These are phyloP conservation scores for Ranitomeya variabilis DNA, from an alignment of 2,113 vertebrate genomes.

Conservation along the genomic window DNA sequence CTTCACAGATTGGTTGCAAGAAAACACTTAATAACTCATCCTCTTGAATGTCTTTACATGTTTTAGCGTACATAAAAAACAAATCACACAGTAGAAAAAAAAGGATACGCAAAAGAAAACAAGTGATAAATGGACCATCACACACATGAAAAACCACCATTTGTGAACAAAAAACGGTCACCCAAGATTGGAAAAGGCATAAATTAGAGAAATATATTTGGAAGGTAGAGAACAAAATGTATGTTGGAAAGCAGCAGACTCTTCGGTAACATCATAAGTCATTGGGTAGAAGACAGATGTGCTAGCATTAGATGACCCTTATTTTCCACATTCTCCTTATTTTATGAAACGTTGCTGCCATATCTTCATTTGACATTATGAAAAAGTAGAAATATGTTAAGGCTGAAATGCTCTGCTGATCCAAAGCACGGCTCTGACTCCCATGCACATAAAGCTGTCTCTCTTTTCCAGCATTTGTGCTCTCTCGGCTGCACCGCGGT, in stretches of 20 bases:
- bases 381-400: constrained; percentile 36
- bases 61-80: too few relatives aligned
- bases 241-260: neutral
- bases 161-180: too few relatives aligned
- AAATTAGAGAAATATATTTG: neutral
- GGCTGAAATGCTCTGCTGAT: constrained; percentile 37
- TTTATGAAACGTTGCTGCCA: constrained; percentile 18
- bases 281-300: neutral
- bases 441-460: constrained; percentile 30
- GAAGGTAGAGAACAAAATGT: neutral
- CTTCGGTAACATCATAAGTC: neutral
- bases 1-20: too few relatives aligned
- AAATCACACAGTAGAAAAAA: too few relatives aligned
- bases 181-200: too few relatives aligned
- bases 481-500: constrained; percentile 55
- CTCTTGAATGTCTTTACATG: too few relatives aligned
- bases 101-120: too few relatives aligned
- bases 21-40: too few relatives aligned
- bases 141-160: too few relatives aligned
- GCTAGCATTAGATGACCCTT: neutral
- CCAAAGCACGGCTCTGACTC: neutral
- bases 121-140: too few relatives aligned
- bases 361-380: neutral
- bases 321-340: neutral
- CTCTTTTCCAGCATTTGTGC: constrained; percentile 56